phyloP scores from a whole-genome alignment of 30 jellyfish, hydroid and myxozoan species.

The Mastigias papua region DNA sequence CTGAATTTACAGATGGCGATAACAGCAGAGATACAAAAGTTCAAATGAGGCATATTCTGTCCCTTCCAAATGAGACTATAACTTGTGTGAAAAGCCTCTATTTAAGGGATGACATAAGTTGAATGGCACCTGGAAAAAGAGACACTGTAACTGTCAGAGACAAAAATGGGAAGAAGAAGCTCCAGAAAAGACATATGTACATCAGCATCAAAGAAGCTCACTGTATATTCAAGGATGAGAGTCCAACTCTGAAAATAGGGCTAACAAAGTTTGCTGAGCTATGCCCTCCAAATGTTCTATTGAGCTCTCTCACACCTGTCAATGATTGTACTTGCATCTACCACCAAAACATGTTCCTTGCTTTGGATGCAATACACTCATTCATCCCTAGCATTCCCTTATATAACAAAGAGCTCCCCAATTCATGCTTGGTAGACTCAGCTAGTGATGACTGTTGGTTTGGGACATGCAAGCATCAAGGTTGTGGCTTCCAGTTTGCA shows the following conservation, averaged over 20 bases:
- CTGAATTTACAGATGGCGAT: not conserved
- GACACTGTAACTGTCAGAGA: slow-evolving; percentile 45
- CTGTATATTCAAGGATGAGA: slow-evolving; percentile 36
- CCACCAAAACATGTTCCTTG: slow-evolving; percentile 47
- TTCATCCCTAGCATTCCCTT: slow-evolving; percentile 13
- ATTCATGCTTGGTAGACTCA: slow-evolving; percentile 53
- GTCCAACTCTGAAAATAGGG: slow-evolving; percentile 48
- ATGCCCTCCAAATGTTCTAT: slow-evolving; percentile 46
- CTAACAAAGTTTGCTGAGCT: slow-evolving; percentile 46
- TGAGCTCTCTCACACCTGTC: slow-evolving; percentile 13
- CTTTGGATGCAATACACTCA: slow-evolving; percentile 11
- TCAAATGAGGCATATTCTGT: not conserved
- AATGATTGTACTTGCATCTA: slow-evolving; percentile 38
- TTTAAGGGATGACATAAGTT: slow-evolving; percentile 55
- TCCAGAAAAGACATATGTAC: slow-evolving; percentile 58
- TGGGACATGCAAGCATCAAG: slow-evolving; percentile 41
- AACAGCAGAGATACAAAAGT: not conserved
- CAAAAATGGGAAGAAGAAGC: slow-evolving; percentile 27
- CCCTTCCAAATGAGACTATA: slow-evolving; percentile 11
- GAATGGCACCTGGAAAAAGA: slow-evolving; percentile 74
- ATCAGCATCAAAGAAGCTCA: slow-evolving; percentile 51
- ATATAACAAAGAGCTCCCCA: slow-evolving; percentile 19
- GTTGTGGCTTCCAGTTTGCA: slow-evolving; percentile 21
- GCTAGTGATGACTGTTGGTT: slow-evolving; percentile 44
- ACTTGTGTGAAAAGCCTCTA: slow-evolving; percentile 25